Base-by-base conservation (phyloP, 2,888 invertebrate species). In the Cantharis nigra region DNA sequence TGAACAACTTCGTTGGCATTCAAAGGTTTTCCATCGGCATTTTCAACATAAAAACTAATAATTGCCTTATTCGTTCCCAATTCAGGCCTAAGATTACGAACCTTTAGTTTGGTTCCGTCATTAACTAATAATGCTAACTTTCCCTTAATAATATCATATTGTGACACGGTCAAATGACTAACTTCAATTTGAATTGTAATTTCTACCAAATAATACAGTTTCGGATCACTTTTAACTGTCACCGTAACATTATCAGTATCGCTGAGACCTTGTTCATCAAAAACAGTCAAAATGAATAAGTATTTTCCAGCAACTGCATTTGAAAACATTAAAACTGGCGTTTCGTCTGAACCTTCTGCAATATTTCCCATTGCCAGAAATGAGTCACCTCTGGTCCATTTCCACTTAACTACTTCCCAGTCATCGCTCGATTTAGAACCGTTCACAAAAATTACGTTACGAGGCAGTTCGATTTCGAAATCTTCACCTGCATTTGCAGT, bases 401-500 rank as follows among this genome's bases (percentile, higher is more conserved):
- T 90, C 92, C 96, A 98, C 72, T 93, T 91, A 0, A 94, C 94
- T 75, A 98, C 95, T 11, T 93, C 93, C 86, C 97, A 92, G 89
- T 98, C 98, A 87, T 98, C 98, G 16, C 92, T 92, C 0, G 98
- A 98, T 79, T 91, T 91, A 0, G 95, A 93, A 0, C 98, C 98
- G 89, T 98, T 97, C 74, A 98, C 89, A 70, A 93, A 91, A 9
- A 98, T 91, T 16, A 95, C 93, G 63, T 92, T 92, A 3, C 93
- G 89, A 0, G 98, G 97, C 71, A 96, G 89, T 67, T 92, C 91
- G 0, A 97, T 89, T 14, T 93, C 93, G 85, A 94, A 92, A 88
- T 97, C 96, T 0, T 95, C 96, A 7, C 97, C 97, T 1, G 95
- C 97, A 86, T 96, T 94, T 0, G 98, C 97, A 84, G 94, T 93